These are phyloP conservation scores for Caenorhabditis drosophilae DNA, from an alignment of 2,888 invertebrate genomes.

Conservation along the genomic window DNA sequence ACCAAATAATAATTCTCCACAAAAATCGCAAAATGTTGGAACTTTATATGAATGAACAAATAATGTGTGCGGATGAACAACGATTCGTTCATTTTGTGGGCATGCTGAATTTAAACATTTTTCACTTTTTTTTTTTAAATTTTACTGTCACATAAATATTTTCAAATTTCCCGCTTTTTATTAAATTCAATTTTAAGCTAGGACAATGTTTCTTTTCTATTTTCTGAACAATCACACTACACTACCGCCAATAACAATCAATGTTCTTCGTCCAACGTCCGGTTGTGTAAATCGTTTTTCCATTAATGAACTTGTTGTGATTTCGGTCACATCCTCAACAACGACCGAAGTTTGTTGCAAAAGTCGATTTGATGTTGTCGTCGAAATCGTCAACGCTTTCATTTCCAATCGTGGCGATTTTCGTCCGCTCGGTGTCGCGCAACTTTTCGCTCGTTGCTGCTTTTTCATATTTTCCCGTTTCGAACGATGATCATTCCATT, in stretches of 20 bases:
- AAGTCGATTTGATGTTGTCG: slow-evolving; percentile 7
- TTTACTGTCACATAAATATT: too few species aligned
- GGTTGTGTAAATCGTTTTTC: slow-evolving; percentile 11
- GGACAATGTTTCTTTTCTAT: not conserved
- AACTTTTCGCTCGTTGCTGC: slow-evolving; percentile 33
- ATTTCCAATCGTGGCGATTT: slow-evolving; percentile 32
- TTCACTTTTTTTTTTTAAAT: too few species aligned
- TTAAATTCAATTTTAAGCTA: not conserved
- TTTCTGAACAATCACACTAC: not conserved
- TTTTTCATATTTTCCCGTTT: too few species aligned
- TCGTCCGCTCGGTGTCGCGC: slow-evolving; percentile 17
- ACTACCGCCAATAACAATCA: slow-evolving; percentile 17
- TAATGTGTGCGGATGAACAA: slow-evolving; percentile 84
- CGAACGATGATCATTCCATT: too few species aligned
- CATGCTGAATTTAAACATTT: slow-evolving; percentile 70
- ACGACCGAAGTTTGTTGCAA: slow-evolving; percentile 21
- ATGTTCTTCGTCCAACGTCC: slow-evolving; percentile 26
- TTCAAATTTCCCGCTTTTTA: too few species aligned
- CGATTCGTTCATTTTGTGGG: slow-evolving; percentile 72
- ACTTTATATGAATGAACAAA: slow-evolving; percentile 97
- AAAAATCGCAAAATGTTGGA: slow-evolving; percentile 99
- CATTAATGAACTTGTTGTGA: not conserved
- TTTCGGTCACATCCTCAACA: slow-evolving; percentile 19
- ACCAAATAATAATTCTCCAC: slow-evolving; percentile 98
- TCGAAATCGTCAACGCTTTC: slow-evolving; percentile 22